Base-by-base conservation (phyloP, 2,888 invertebrate genomes). In the Endotricha flammealis region DNA sequence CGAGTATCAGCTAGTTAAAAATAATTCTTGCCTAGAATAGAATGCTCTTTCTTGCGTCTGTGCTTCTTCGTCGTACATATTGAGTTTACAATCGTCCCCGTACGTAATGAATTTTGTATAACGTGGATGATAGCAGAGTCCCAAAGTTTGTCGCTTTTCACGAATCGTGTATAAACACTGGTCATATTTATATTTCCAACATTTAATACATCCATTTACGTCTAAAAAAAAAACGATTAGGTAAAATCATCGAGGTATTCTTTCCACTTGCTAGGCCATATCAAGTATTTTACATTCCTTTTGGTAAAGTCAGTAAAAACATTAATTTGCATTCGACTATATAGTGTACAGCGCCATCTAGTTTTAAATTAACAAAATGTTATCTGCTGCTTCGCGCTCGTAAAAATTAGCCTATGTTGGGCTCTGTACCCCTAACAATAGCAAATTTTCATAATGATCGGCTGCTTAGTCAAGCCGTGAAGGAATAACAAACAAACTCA, bases 21-120 rank as follows among this genome's bases (percentile, higher is more conserved):
- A 3, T 9, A 24, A 27, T 33, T 29, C 30, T 47, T 59, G 90
- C 91, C 90, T 90, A 37, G 86, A 77, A 48, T 86, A 82, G 56
- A 91, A 88, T 33, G 90, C 81, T 41, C 90, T 76, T 63, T 91
- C 91, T 58, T 89, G 89, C 3, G 87, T 89, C 59, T 88, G 89
- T 8, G 89, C 90, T 72, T 92, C 91, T 68, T 91, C 91, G 50
- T 92, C 91, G 57, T 92, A 92, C 63, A 92, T 83, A 51, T 87
- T 88, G 23, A 92, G 67, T 57, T 85, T 89, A 10, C 87, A 77
- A 57, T 92, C 91, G 50, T 91, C 91, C 0, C 92, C 92, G 37
- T 89, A 89, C 0, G 91, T 90, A 23, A 86, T 56, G 44, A 86
- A 85, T 57, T 85, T 86, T 29, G 64, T 88, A 40, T 87, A 76